Base-by-base conservation (phyloP, 1,140 invertebrate species). In the Meloidogyne exigua region DNA sequence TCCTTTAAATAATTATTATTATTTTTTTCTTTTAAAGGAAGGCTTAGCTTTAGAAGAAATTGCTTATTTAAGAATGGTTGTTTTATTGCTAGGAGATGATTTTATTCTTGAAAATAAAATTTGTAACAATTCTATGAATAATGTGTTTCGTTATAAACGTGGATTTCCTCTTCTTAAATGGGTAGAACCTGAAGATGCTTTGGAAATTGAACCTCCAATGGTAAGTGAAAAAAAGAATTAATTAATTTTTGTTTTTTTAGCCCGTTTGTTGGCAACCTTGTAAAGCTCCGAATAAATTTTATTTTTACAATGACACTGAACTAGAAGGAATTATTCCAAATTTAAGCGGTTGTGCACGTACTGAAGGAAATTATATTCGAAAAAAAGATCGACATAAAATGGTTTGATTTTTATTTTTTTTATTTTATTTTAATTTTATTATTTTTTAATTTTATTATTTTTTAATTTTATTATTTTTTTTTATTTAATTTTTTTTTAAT, bases 261-360 rank as follows among this genome's bases (percentile, higher is more conserved):
- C 75, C 70, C 7, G 13, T 26, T 23, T 44, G 25, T 28, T 73
- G 57, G 21, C 23, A 42, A 62, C 21, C 13, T 64, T 23, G 11
- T 5, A 26, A 65, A 57, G 11, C 36, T 42, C 25, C 57, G 3
- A 65, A 36, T 13, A 25, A 39, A 74, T 25, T 68, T 26, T 78
- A 68, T 57, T 76, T 77, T 62, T 78, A 79, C 32, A 62, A 65
- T n/a, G 76, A 78, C 21, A 4, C 32, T 23, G 76, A 78, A 42
- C 7, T 78, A 28, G 76, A 78, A 28, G 76, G 76, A 12, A 32
- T 78, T 25, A 28, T 76, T 25, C 76, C 76, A 18, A 76, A 78
- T 68, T 15, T 9, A 42, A 67, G 32, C 4, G 76, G 76, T 42
- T 42, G 76, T 44, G 76, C 76, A 1, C 49, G 76, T 18, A 68